Evolutionary conservation across 2,888 invertebrate genomes (phyloP), one percentile per base, ranked within the genome.

Genomic region (Tetrapedia diversipes): DNA sequence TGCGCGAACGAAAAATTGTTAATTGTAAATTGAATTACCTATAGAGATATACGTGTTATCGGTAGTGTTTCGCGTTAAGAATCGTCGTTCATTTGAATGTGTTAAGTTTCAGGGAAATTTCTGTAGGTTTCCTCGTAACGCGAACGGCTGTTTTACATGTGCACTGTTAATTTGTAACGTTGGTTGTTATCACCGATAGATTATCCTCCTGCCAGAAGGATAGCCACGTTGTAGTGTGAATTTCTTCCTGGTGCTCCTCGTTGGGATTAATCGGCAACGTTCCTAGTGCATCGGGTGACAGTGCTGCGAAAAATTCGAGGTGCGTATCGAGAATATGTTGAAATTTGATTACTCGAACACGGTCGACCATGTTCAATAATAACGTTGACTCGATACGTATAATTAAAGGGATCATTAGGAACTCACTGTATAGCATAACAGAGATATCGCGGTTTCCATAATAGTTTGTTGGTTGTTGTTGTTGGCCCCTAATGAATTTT

Each of bases 1-100:
- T 77, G 84, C 80, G 85, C 79, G 60, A 69, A 60, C 27, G 51
- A 34, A 34, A 54, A 77, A 49, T 75, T 67, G 64, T 19, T 24
- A 49, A 34, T 54, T 43, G 43, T 19, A 65, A 77, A 68, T 29
- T 59, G 61, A 68, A 60, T 39, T 72, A 27, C 51, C 66, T 10
- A 57, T 82, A 72, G 64, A 54, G 34, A 67, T 78, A 68, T 76
- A 72, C 64, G 75, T 70, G 83, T 61, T 56, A 49, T 53, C 39
- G 54, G 63, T 14, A 65, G 77, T 79, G 70, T 45, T 43, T 32
- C 79, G 57, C 71, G 68, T 47, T 27, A 16, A 60, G 39, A n/a
- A 59, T 54, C 39, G 6, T 43, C 16, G 11, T 22, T 11, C 4
- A 14, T n/a, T 65, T 24, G 4, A 47, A 53, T 59, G 59, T 51